Base-by-base conservation (phyloP, 2,888 invertebrate species). In the Coremacera marginata region DNA sequence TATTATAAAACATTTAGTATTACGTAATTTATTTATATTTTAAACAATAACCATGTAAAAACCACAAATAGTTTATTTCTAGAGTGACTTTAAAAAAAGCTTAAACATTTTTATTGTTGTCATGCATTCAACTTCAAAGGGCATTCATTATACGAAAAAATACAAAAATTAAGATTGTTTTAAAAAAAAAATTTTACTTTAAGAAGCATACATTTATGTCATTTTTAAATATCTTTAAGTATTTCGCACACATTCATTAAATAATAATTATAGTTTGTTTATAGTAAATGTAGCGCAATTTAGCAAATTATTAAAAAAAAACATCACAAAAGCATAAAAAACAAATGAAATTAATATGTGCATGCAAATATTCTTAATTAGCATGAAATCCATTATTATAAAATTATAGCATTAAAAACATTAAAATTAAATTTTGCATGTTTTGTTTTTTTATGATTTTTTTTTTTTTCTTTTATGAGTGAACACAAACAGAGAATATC, bases 21-120 rank as follows among this genome's bases (percentile, higher is more conserved):
- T 74, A 77, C 57, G 37, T 60, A 78, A 76, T 8, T 74, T 65
- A 73, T 67, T 67, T 79, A 80, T 78, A 44, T 19, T 31, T 31
- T 31, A 14, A n/a, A 27, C 25, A 3, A 63, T 16, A 27, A 63
- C 63, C 31, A 31, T n/a, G n/a, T n/a, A 62, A 27, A 9, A 62
- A 27, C 62, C 8, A 19, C 55, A 1, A 44, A 44, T 44, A 44
- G 7, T 11, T n/a, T n/a, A n/a, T n/a, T n/a, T n/a, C n/a, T n/a
- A n/a, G n/a, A n/a, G n/a, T n/a, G n/a, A n/a, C n/a, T n/a, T n/a
- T n/a, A 44, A 11, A 44, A 55, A 55, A 55, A 19, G 19, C 19
- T 55, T 55, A 8, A 55, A n/a, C 19, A 55, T 55, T n/a, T 55
- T 55, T 19, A 55, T 44, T 11, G 1, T 14, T 14, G 44, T 44